These are phyloP conservation scores for Chionoecetes opilio DNA, from an alignment of 1,140 invertebrate genomes.

Conservation along the genomic window DNA sequence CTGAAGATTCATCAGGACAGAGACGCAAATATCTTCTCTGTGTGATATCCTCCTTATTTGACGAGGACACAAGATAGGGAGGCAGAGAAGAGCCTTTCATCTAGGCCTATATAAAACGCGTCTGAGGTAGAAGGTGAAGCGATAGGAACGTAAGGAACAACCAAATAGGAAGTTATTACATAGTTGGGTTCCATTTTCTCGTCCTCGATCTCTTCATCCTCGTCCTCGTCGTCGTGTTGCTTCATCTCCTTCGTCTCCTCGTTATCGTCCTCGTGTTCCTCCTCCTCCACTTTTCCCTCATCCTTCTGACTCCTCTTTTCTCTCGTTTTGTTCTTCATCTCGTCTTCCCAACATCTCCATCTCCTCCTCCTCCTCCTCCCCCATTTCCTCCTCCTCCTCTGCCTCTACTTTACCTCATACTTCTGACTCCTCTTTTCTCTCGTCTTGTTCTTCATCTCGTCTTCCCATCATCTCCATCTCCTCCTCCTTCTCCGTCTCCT, in stretches of 20 bases:
- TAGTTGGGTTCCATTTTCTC: neutral
- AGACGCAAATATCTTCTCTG: neutral
- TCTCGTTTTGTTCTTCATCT: neutral
- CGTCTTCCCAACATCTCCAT: no score
- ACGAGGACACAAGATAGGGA: neutral
- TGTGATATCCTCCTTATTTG: neutral
- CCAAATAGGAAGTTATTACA: neutral
- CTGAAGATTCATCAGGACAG: neutral
- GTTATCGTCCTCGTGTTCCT: neutral
- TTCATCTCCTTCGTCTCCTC: no score
- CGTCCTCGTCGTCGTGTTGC: no score
- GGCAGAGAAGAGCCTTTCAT: neutral
- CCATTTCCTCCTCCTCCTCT: neutral
- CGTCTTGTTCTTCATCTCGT: neutral
- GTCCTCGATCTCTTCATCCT: no score
- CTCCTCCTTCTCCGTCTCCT: neutral
- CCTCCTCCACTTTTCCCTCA: no score
- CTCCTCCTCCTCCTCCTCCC: neutral
- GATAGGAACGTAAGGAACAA: neutral
- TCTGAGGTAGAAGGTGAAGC: neutral
- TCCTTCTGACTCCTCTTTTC: neutral
- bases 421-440: neutral
- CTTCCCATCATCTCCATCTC: neutral
- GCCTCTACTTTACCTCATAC: neutral
- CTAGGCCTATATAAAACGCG: neutral